Conservation (phyloP, 2,888 invertebrate species). For the Seira musarum region DNA sequence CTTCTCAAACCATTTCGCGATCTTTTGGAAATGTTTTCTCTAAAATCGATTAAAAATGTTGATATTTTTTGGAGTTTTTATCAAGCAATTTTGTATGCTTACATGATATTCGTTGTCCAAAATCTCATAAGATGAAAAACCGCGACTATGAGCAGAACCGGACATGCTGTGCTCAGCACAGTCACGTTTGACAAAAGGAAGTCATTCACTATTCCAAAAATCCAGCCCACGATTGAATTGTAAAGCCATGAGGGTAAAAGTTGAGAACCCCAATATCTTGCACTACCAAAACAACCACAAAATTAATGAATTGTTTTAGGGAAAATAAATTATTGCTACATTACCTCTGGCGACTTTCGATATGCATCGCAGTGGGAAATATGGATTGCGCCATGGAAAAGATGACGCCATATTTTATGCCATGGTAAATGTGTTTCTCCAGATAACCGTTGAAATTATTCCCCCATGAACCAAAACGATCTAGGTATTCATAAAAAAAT, state of each 20-base stretch:
- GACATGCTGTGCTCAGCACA: background rate
- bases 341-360: background rate
- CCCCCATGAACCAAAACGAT: conserved; percentile 9
- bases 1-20: too few species aligned
- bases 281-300: too few species aligned
- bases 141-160: background rate
- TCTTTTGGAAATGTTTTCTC: too few species aligned
- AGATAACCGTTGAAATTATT: background rate
- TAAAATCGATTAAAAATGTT: too few species aligned
- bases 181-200: background rate
- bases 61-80: too few species aligned
- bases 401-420: background rate
- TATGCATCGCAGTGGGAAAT: background rate
- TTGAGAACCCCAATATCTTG: conserved; percentile 20
- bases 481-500: too few species aligned
- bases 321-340: too few species aligned
- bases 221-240: background rate
- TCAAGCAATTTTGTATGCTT: too few species aligned
- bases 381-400: background rate
- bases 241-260: background rate
- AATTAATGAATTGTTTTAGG: too few species aligned
- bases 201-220: background rate
- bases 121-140: conserved; percentile 24
- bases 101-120: conserved; percentile 22
- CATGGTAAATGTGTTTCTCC: background rate